Evolutionary conservation across 2,797 vertebrate species (phyloP).

Genomic region (Philypnodon macrostomus): DNA sequence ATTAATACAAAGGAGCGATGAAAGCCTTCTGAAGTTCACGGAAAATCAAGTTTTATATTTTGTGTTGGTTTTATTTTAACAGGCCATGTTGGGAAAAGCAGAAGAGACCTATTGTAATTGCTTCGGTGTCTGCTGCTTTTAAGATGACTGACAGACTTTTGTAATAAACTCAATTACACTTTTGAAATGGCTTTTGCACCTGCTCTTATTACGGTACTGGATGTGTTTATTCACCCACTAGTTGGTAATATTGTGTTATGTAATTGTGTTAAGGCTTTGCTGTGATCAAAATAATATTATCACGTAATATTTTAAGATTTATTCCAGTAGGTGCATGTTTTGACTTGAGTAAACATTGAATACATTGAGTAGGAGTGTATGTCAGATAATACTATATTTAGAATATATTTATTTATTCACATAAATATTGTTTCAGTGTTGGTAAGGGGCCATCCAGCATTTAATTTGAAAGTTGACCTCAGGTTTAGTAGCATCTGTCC

Average conservation of each 20-base stretch:
- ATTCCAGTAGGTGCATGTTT: too few relatives aligned
- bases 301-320: too few relatives aligned
- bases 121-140: conserved; percentile 50
- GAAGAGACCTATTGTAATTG: conserved; percentile 51
- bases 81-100: conserved; percentile 20
- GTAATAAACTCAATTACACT: conserved; percentile 43
- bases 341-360: too few relatives aligned
- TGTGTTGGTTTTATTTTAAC: conserved; percentile 51
- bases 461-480: not conserved
- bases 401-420: too few relatives aligned
- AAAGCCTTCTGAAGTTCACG: conserved; percentile 35
- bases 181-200: conserved; percentile 16
- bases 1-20: conserved; percentile 46
- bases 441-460: too few relatives aligned
- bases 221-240: conserved; percentile 23
- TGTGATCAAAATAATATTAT: too few relatives aligned
- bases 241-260: not conserved
- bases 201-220: conserved; percentile 11
- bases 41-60: conserved; percentile 41
- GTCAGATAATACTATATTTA: too few relatives aligned
- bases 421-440: too few relatives aligned
- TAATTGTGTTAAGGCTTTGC: not conserved
- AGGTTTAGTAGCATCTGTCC: not conserved
- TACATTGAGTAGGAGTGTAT: too few relatives aligned
- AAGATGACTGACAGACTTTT: conserved; percentile 55